phyloP scores from a whole-genome alignment of 2,797 vertebrate species.

The Lycodopsis pacificus region DNA sequence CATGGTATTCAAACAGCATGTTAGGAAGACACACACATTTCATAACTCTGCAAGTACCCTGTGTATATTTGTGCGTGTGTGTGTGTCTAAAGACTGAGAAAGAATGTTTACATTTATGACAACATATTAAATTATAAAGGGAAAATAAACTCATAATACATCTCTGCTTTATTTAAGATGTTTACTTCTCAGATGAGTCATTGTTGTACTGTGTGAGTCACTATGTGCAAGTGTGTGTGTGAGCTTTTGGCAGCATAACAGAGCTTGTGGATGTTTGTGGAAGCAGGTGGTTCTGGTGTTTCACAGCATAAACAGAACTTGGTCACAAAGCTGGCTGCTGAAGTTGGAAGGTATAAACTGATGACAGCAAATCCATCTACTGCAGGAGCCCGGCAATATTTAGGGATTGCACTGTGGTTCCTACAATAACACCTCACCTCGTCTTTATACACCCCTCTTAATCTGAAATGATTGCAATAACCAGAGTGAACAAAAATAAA shows the following conservation, averaged over 20 bases:
- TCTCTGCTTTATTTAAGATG: not conserved
- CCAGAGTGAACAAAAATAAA: not conserved
- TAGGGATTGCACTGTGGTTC: not conserved
- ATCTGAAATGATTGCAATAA: not conserved
- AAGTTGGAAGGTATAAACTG: not conserved
- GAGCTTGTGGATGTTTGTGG: not conserved
- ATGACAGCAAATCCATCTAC: not conserved
- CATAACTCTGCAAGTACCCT: not conserved
- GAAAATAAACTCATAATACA: not conserved
- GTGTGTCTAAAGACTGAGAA: not conserved
- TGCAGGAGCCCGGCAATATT: not conserved
- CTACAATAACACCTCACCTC: not conserved
- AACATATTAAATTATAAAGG: not conserved
- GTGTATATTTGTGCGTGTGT: not conserved
- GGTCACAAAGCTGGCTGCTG: constrained; percentile 2
- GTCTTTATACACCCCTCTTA: not conserved
- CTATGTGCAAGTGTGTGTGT: not conserved
- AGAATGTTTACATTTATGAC: not conserved
- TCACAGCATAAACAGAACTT: not conserved
- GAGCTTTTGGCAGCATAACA: constrained; percentile 12
- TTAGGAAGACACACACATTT: not conserved
- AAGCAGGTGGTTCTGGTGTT: constrained; percentile 5
- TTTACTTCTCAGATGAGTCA: not conserved
- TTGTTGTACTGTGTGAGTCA: not conserved
- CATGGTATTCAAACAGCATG: not conserved